Base-by-base conservation (phyloP, 1,140 invertebrate genomes). In the Trissolcus basalis region DNA sequence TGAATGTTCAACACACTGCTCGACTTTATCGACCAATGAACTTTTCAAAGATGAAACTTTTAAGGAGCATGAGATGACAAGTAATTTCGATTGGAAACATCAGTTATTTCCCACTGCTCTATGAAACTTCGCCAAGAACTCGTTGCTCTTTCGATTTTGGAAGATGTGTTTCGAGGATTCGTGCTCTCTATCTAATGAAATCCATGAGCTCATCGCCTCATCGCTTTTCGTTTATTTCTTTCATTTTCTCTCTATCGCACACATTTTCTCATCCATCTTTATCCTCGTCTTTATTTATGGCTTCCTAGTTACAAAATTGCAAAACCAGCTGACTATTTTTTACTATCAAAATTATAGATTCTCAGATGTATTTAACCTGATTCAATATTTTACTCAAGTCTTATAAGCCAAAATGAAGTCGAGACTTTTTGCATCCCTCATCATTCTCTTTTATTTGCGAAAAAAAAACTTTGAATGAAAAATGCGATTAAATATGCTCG, bases 1-100 rank as follows among this genome's bases (percentile, higher is more conserved):
- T 43, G 39, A 10, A 14, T 58, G 63, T 58, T 36, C 54, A 51
- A 60, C 41, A 60, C 41, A 48, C 33, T 54, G 47, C 32, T 69
- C 56, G 56, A 71, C 58, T 61, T 63, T 63, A 63, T 63, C 51
- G 68, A 63, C 45, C 58, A 55, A 43, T 35, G 51, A 71, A 71
- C 68, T 71, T 71, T 61, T 9, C 51, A 27, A 41, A 60, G 65
- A 69, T 60, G 43, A 63, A 71, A 71, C 58, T 71, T 71, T 61
- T 50, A 64, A 56, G 59, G 51, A 71, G 60, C 68, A 63, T 33
- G 53, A 53, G 54, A 63, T 71, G 68, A 63, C 68, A 64, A 71
- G 59, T 71, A 71, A 71, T 71, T 71, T 54, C 68, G 68, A 63
- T 71, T 64, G 68, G 53, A 58, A 71, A 64, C 68, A 71, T 63